Conservation (phyloP, 2,797 vertebrate species). For the Phylloscopus collybita region DNA sequence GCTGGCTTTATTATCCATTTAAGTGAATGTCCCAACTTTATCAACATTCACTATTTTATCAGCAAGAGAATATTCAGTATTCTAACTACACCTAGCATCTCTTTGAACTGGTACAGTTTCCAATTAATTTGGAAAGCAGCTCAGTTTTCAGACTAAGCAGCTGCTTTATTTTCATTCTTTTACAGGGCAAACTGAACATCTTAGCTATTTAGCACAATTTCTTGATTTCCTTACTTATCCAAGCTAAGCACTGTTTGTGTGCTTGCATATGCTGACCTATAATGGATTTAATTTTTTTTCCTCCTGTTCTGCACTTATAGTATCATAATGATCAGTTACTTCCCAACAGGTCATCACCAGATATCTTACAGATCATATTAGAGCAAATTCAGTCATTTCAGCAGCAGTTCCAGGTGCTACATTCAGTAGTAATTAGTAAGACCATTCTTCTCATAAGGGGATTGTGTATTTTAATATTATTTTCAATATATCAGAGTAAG, state of each 20-base stretch:
- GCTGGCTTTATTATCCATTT: not conserved
- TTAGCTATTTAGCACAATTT: not conserved
- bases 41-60: not conserved
- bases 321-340: not conserved
- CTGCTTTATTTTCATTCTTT: not conserved
- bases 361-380: not conserved
- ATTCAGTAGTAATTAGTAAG: not conserved
- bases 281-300: not conserved
- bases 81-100: not conserved
- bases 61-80: not conserved
- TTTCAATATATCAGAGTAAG: not conserved
- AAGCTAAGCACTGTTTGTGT: not conserved
- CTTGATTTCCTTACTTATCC: not conserved
- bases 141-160: not conserved
- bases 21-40: not conserved
- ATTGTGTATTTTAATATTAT: not conserved
- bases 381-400: not conserved
- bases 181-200: not conserved
- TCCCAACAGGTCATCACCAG: not conserved
- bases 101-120: not conserved
- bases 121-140: not conserved
- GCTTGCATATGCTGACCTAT: not conserved
- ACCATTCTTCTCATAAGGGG: not conserved
- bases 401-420: not conserved
- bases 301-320: not conserved